Conservation (phyloP, 2,888 invertebrate genomes). For the Cephus runcator region DNA sequence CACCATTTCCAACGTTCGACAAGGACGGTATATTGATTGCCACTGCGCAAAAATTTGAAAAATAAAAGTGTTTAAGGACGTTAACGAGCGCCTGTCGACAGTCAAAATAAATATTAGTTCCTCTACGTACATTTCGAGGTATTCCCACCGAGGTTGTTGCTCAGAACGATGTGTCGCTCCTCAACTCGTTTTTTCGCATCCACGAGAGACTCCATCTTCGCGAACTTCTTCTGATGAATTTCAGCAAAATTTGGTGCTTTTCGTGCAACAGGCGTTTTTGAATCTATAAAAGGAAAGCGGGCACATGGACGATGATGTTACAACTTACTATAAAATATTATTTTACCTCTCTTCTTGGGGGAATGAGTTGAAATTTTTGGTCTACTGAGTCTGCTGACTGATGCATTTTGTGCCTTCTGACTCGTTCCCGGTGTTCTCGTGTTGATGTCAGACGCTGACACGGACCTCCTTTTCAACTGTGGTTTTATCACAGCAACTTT, state of each 20-base stretch:
- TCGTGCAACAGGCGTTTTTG: slow-evolving; percentile 55
- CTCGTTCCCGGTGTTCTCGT: slow-evolving; percentile 61
- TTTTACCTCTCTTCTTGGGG: slow-evolving; percentile 37
- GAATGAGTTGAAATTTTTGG: slow-evolving; percentile 52
- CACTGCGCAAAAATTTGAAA: not conserved
- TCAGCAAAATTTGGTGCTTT: slow-evolving; percentile 78
- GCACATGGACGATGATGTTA: not conserved
- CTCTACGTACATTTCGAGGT: not conserved
- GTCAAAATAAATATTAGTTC: not conserved
- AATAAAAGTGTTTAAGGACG: not conserved
- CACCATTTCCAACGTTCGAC: slow-evolving; percentile 12
- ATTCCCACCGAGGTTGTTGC: not conserved
- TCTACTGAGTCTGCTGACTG: slow-evolving; percentile 62
- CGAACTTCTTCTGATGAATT: slow-evolving; percentile 74
- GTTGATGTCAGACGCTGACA: slow-evolving; percentile 26
- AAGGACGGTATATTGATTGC: not conserved
- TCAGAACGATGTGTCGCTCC: slow-evolving; percentile 42
- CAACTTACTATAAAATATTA: not conserved
- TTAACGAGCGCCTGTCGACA: not conserved
- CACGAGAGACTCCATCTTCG: slow-evolving; percentile 75
- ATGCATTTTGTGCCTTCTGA: slow-evolving; percentile 53
- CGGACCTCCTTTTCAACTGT: slow-evolving; percentile 26
- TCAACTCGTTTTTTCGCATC: slow-evolving; percentile 63
- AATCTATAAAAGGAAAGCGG: slow-evolving; percentile 27
- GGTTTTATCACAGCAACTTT: slow-evolving; percentile 8